A percentile compares a stretch with the other conserved stretches of the same genome.
Conservation (phyloP, 2,888 invertebrate species). For the Cantharis nigra region DNA sequence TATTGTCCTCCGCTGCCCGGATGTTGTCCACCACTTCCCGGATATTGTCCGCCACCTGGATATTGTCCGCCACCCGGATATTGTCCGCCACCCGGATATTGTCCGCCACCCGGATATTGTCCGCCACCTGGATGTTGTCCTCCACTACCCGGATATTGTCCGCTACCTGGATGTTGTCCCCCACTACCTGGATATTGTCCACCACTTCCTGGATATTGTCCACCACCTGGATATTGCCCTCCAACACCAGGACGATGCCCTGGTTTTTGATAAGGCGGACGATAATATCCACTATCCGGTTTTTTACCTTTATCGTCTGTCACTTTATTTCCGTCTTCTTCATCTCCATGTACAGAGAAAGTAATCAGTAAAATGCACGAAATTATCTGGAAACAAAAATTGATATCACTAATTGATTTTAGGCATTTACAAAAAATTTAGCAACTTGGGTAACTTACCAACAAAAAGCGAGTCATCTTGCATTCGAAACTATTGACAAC, state of each 20-base stretch:
- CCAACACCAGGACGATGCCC: neutral
- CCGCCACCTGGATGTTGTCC: neutral
- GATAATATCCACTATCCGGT: neutral
- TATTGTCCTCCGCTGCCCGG: neutral
- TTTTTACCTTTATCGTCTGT: neutral
- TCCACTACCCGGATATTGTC: neutral
- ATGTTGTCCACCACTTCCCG: neutral
- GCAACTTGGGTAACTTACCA: neutral
- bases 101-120: neutral
- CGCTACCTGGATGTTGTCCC: neutral
- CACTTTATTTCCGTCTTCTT: neutral
- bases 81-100: neutral
- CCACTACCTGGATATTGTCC: neutral
- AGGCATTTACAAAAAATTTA: neutral
- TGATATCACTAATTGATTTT: neutral
- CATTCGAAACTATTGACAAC: neutral
- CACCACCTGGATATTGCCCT: neutral
- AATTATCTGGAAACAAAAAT: neutral
- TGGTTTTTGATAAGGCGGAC: neutral
- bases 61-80: neutral
- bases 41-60: neutral
- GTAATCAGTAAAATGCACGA: neutral
- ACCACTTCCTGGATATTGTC: neutral
- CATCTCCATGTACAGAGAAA: neutral
- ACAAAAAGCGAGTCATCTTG: neutral